Evolutionary conservation across 92 coral and sea anemone genomes (phyloP).

Genomic region (Anthopleura xanthogrammica): DNA sequence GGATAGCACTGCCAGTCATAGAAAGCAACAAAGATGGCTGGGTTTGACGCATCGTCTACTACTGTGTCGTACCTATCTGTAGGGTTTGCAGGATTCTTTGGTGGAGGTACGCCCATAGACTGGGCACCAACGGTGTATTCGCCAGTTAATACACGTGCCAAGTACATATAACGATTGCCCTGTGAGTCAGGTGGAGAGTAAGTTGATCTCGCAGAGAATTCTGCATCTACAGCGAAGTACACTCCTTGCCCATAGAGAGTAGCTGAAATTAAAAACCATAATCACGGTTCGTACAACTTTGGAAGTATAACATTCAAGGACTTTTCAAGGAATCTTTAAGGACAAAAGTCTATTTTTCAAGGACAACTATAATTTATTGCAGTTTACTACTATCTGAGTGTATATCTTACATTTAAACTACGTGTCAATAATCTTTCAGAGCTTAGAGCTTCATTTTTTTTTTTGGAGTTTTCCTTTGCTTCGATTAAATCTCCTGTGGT

Average conservation of each 20-base stretch:
- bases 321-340: too few species aligned
- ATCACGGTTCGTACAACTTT: too few species aligned
- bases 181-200: slow-evolving; percentile 50
- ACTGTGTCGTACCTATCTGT: slow-evolving; percentile 56
- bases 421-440: too few species aligned
- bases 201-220: slow-evolving; percentile 45
- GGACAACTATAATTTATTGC: too few species aligned
- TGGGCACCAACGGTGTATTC: slow-evolving; percentile 52
- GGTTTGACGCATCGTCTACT: slow-evolving; percentile 52
- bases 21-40: slow-evolving; percentile 53
- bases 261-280: slow-evolving; percentile 8
- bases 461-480: too few species aligned
- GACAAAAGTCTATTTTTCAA: too few species aligned
- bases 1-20: slow-evolving; percentile 72
- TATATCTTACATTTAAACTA: too few species aligned
- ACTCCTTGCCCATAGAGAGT: slow-evolving; percentile 67
- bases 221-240: slow-evolving; percentile 60
- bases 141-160: slow-evolving; percentile 64
- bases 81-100: slow-evolving; percentile 31
- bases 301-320: too few species aligned
- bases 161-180: slow-evolving; percentile 61
- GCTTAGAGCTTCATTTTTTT: too few species aligned
- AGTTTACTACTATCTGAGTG: too few species aligned
- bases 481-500: too few species aligned
- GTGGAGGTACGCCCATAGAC: slow-evolving; percentile 56